These are phyloP conservation scores for Tautogolabrus adspersus DNA, from an alignment of 2,113 vertebrate genomes.

Conservation along the genomic window DNA sequence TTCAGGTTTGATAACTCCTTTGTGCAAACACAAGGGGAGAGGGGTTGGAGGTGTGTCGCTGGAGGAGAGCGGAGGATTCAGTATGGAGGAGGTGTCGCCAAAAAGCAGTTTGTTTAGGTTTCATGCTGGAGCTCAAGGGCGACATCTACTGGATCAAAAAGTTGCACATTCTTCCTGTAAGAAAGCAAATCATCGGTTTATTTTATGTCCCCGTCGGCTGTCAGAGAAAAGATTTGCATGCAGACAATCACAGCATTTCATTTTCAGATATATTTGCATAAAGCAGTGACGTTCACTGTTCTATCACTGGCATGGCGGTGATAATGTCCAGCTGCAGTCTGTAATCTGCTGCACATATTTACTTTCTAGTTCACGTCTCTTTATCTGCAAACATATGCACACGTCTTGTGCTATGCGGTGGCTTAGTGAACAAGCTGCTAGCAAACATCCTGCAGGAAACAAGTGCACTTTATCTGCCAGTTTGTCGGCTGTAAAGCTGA, in stretches of 20 bases:
- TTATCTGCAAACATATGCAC: background rate
- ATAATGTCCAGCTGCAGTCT: background rate
- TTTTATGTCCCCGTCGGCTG: too few relatives aligned
- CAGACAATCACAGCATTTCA: background rate
- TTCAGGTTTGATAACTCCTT: too few relatives aligned
- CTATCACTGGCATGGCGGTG: background rate
- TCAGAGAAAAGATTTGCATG: background rate
- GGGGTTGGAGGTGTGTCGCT: too few relatives aligned
- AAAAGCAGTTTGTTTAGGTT: too few relatives aligned
- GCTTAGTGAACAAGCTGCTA: background rate
- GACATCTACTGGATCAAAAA: too few relatives aligned
- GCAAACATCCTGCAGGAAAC: background rate
- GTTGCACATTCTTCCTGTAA: too few relatives aligned
- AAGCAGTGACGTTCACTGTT: background rate
- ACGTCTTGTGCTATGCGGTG: background rate
- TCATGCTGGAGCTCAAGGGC: too few relatives aligned
- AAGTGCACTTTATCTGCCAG: background rate
- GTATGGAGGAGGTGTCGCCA: too few relatives aligned
- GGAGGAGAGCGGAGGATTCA: too few relatives aligned
- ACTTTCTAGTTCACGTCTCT: background rate
- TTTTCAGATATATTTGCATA: background rate
- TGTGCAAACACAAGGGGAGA: too few relatives aligned
- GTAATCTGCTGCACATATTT: background rate
- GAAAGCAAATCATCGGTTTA: too few relatives aligned
- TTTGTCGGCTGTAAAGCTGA: background rate